Evolutionary conservation across 2,888 invertebrate genomes (phyloP), one percentile per base, ranked within the genome.

Genomic region (Agonopterix arenella): DNA sequence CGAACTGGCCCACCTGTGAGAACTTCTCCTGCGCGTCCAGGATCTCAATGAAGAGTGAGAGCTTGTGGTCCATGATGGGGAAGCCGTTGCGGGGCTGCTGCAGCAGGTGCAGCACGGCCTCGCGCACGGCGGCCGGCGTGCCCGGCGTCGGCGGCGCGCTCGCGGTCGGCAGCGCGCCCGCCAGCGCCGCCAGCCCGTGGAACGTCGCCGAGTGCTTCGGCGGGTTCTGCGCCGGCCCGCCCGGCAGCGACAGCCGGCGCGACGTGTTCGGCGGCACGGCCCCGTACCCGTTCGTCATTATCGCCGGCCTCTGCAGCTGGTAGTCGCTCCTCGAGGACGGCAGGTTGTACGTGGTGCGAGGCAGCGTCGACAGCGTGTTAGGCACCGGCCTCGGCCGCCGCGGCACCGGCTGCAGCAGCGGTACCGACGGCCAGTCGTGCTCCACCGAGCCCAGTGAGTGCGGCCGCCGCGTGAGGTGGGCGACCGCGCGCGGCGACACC

Each of bases 21-120:
- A 95, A 93, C 73, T 92, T 90, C 75, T 95, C 94, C 90, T 95
- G 95, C 49, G 95, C 93, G 75, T 95, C 95, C 77, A 95, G 90
- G 65, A 95, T 95, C 70, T 95, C 95, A 74, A 95, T 93, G 84
- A 95, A 94, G 46, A 95, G 90, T 44, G 93, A 91, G 70, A 95
- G 91, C 74, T 94, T 93, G 84, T 94, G 94, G 70, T 94, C 94
- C 84, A 93, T 91, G 72, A 93, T 93, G 66, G 93, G 93, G 80
- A 94, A 93, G 16, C 94, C 94, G 71, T 94, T 94, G 53, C 94
- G 86, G 10, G 94, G 93, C 75, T 93, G 93, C 62, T 91, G 88
- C 52, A 93, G 82, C 46, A 94, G 84, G 64, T 93, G 93, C 55
- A 92, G 91, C 44, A 94, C 93, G 7, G 93, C 93, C 59, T 93